phyloP scores from a whole-genome alignment of 53 echinoderm and acorn worm genomes.

The Astropecten irregularis region DNA sequence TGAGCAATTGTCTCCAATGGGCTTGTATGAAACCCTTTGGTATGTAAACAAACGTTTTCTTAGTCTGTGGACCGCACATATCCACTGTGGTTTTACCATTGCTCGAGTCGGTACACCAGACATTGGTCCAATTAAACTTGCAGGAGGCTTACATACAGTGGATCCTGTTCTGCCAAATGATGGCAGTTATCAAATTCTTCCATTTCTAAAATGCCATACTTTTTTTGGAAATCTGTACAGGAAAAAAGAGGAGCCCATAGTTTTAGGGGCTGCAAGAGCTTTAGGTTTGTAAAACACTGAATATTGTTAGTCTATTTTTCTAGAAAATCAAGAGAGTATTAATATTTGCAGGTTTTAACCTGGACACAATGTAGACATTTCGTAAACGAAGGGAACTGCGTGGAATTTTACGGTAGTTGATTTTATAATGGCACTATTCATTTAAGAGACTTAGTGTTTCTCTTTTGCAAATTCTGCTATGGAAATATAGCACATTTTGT shows the following conservation, averaged over 20 bases:
- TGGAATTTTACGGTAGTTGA: neutral
- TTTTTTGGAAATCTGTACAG: slow-evolving; percentile 21
- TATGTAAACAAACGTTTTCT: too few relatives aligned
- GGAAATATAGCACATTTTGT: too few relatives aligned
- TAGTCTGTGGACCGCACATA: too few relatives aligned
- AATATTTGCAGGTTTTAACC: slow-evolving; percentile 1
- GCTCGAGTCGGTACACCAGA: too few relatives aligned
- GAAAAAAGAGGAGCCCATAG: neutral
- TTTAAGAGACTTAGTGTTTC: neutral
- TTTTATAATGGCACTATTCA: neutral
- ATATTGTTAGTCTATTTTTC: slow-evolving; percentile 55
- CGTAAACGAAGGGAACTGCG: neutral
- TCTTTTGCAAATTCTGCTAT: too few relatives aligned
- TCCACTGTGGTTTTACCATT: too few relatives aligned
- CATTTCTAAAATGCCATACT: slow-evolving; percentile 27
- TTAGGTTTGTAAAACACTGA: slow-evolving; percentile 33
- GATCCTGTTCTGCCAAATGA: neutral
- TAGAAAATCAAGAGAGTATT: slow-evolving; percentile 26
- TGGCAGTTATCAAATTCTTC: slow-evolving; percentile 41
- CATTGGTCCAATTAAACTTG: too few relatives aligned
- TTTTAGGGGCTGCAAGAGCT: neutral
- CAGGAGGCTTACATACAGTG: too few relatives aligned
- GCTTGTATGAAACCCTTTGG: too few relatives aligned
- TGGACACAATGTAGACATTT: neutral
- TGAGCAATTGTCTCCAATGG: too few relatives aligned